Evolutionary conservation across 2,888 invertebrate species (phyloP).

Genomic region (Hydrotaea diabolus): DNA sequence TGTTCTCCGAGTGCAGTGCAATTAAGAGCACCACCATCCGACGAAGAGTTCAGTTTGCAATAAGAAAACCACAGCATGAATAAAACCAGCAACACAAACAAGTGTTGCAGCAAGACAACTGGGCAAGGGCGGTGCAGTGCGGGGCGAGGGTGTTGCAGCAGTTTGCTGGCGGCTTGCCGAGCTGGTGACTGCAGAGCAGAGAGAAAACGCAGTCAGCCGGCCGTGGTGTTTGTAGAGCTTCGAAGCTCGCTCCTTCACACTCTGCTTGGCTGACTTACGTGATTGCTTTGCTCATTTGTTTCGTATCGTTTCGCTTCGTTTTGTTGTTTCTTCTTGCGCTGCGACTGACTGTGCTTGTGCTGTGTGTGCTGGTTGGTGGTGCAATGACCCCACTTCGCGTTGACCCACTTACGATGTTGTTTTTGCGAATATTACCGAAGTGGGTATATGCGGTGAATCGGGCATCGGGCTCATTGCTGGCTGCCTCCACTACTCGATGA

Average conservation of each 20-base stretch:
- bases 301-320: conserved; percentile 36
- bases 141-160: conserved; percentile 40
- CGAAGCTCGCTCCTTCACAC: background rate
- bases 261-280: conserved; percentile 29
- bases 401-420: conserved; percentile 81
- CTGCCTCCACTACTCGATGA: conserved; percentile 41
- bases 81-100: background rate
- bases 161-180: conserved; percentile 32
- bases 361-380: conserved; percentile 71
- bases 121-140: background rate
- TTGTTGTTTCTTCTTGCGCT: conserved; percentile 51
- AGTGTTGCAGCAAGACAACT: background rate
- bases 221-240: background rate
- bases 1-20: too few relatives aligned
- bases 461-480: conserved; percentile 59
- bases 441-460: conserved; percentile 67
- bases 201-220: background rate
- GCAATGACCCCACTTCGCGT: conserved; percentile 81
- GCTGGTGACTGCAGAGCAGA: background rate
- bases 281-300: conserved; percentile 61
- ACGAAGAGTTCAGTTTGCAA: background rate
- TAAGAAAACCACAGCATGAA: background rate
- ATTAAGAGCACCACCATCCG: background rate
- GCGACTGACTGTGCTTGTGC: conserved; percentile 1
- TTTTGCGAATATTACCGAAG: conserved; percentile 76